These are phyloP conservation scores for Stylophora pistillata DNA, from an alignment of 64 coral and sea anemone genomes.

Conservation along the genomic window DNA sequence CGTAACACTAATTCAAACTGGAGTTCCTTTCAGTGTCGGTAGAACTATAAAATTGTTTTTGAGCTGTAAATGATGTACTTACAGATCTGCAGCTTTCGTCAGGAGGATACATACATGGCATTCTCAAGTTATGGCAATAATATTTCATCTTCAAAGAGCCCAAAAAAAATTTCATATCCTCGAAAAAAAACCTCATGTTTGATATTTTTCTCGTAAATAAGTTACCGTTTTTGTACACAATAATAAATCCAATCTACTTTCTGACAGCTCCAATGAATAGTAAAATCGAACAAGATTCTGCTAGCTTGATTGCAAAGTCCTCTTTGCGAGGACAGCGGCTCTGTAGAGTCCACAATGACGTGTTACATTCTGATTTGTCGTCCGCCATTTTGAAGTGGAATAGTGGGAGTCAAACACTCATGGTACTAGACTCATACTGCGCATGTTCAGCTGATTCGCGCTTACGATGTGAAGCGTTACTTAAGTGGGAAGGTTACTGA, in stretches of 20 bases:
- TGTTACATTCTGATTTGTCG: background rate
- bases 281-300: background rate
- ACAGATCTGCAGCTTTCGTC: background rate
- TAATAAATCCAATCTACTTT: too few relatives aligned
- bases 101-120: background rate
- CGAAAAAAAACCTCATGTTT: conserved; percentile 11
- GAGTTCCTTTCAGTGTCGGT: too few relatives aligned
- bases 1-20: too few relatives aligned
- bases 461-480: too few relatives aligned
- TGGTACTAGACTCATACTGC: background rate
- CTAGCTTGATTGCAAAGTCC: too few relatives aligned
- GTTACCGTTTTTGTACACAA: too few relatives aligned
- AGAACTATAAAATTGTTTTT: too few relatives aligned
- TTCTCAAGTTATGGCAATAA: background rate
- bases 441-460: too few relatives aligned
- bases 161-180: background rate
- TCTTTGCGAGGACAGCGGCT: background rate
- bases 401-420: background rate
- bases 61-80: too few relatives aligned
- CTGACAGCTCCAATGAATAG: too few relatives aligned
- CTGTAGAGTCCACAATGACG: background rate
- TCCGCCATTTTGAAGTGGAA: conserved; percentile 14
- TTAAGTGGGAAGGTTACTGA: too few relatives aligned
- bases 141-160: background rate
- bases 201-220: too few relatives aligned